phyloP scores from a whole-genome alignment of 92 coral and sea anemone species.

The Paragorgia papillata region DNA sequence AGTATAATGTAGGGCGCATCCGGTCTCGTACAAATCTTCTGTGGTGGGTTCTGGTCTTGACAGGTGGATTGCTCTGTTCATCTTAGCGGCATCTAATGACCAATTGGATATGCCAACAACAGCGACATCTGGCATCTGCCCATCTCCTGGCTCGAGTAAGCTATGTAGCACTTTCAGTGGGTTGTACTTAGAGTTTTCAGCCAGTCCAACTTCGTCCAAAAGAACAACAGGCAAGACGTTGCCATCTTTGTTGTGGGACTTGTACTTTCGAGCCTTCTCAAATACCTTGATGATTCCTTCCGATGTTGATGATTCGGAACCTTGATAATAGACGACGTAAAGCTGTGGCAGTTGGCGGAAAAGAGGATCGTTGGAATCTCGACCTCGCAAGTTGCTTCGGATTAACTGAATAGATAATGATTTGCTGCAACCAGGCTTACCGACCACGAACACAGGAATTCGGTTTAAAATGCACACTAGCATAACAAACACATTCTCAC shows the following conservation, averaged over 20 bases:
- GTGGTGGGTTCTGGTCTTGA: constrained; percentile 57
- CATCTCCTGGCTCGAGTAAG: constrained; percentile 83
- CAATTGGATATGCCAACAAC: constrained; percentile 99
- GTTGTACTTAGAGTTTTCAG: constrained; percentile 96
- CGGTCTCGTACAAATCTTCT: constrained; percentile 46
- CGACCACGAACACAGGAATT: constrained; percentile 96
- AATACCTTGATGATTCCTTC: constrained; percentile 94
- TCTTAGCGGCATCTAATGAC: constrained; percentile 73
- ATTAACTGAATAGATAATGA: constrained; percentile 95
- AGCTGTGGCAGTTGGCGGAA: constrained; percentile 85
- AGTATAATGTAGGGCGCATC: constrained; percentile 35
- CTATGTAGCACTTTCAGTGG: constrained; percentile 95
- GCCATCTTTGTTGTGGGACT: constrained; percentile 66
- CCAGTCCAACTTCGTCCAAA: constrained; percentile 95
- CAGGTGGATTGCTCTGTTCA: constrained; percentile 63
- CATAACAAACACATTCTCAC: constrained; percentile 95
- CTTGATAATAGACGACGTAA: constrained; percentile 90
- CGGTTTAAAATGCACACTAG: constrained; percentile 89
- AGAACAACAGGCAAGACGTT: constrained; percentile 94
- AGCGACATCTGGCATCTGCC: constrained; percentile 88
- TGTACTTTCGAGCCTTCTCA: constrained; percentile 90
- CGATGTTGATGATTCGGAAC: constrained; percentile 98
- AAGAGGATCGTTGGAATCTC: constrained; percentile 78
- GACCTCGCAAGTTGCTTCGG: constrained; percentile 89
- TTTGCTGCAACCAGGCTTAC: constrained; percentile 99